Conservation (phyloP, 1,140 invertebrate genomes). For the Lasaia peninsularis region DNA sequence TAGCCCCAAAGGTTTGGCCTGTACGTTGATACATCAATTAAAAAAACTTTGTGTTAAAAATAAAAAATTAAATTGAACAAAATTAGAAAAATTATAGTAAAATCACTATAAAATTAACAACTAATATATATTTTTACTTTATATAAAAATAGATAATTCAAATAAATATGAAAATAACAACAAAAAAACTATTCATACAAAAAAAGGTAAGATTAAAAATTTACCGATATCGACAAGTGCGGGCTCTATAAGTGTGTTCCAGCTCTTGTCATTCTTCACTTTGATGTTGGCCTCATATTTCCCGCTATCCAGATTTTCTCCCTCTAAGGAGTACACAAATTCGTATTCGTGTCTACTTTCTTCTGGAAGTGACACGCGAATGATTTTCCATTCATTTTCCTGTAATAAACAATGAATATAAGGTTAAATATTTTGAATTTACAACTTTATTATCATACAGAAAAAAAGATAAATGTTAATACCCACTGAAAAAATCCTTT, state of each 20-base stretch:
- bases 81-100: too few relatives aligned
- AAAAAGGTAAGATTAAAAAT: slow-evolving; percentile 22
- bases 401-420: neutral
- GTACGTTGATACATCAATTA: too few relatives aligned
- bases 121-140: too few relatives aligned
- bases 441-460: too few relatives aligned
- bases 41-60: too few relatives aligned
- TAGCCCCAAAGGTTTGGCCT: too few relatives aligned
- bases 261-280: slow-evolving; percentile 50
- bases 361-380: slow-evolving; percentile 38
- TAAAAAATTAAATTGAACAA: too few relatives aligned
- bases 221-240: slow-evolving; percentile 44
- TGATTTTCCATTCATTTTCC: slow-evolving; percentile 25
- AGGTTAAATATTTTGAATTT: too few relatives aligned
- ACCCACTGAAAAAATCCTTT: too few relatives aligned
- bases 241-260: slow-evolving; percentile 38
- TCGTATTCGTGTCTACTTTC: slow-evolving; percentile 35
- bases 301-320: slow-evolving; percentile 30
- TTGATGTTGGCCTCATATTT: slow-evolving; percentile 45
- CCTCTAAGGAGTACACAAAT: slow-evolving; percentile 32
- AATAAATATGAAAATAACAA: neutral
- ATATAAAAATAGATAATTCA: too few relatives aligned
- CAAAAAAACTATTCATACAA: neutral
- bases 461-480: too few relatives aligned
- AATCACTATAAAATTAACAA: too few relatives aligned